Percentiles rank a stretch among this genome's conserved stretches.
Conservation (phyloP, 2,113 vertebrate genomes). For the Chrysochloris asiatica region DNA sequence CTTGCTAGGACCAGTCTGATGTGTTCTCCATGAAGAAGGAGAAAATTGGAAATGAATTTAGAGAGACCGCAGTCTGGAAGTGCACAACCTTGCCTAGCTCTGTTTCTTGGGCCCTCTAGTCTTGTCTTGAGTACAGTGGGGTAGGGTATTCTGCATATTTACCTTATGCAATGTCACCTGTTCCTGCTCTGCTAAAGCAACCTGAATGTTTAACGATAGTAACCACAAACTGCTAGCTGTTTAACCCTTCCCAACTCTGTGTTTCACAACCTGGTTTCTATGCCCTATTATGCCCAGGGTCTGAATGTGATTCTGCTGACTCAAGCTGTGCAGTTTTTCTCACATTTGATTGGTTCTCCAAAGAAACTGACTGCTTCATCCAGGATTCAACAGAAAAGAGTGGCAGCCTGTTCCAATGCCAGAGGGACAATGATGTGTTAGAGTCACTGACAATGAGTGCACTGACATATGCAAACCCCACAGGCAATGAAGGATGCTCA, state of each 20-base stretch:
- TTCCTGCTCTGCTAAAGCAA: neutral
- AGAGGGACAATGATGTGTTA: neutral
- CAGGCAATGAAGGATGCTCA: neutral
- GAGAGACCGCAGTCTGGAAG: accelerated
- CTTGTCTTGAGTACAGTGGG: neutral
- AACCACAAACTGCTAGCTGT: no score
- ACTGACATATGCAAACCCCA: no score
- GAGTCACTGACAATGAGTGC: no score
- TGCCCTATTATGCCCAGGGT: no score
- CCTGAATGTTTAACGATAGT: neutral
- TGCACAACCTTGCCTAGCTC: accelerated
- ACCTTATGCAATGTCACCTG: no score
- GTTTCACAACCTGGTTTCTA: neutral
- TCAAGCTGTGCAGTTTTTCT: neutral
- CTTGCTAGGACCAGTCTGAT: neutral
- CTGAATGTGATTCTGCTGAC: neutral
- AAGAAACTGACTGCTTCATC: neutral
- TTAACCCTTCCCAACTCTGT: accelerated
- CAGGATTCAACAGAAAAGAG: neutral
- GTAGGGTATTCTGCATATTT: neutral
- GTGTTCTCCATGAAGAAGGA: neutral
- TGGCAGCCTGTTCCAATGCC: accelerated
- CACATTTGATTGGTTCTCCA: neutral
- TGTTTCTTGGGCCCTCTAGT: neutral
- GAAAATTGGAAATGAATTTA: neutral